Conservation (phyloP, 2,888 invertebrate genomes). For the Stramonita haemastoma region DNA sequence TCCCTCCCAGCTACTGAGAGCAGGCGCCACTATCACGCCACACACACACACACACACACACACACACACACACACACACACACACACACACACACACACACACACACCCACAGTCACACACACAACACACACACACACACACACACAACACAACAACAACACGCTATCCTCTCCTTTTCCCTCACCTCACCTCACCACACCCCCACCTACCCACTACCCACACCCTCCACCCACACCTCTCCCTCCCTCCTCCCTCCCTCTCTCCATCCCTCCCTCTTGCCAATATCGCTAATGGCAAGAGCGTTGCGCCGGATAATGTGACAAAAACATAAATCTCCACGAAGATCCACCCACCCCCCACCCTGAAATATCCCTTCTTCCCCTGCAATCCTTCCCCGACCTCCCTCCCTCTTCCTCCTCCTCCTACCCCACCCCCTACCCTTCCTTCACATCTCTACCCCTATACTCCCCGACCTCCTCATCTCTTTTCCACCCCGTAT, state of each 20-base stretch:
- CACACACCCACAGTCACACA: background rate
- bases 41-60: too few relatives aligned
- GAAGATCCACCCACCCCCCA: background rate
- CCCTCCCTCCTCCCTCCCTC: background rate
- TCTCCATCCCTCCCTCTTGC: background rate
- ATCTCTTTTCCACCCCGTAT: background rate
- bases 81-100: constrained; percentile 6
- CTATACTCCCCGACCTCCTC: background rate
- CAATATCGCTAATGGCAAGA: constrained; percentile 32
- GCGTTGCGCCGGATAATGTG: constrained; percentile 22
- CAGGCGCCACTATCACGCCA: too few relatives aligned
- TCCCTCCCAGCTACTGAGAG: too few relatives aligned
- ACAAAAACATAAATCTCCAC: constrained; percentile 30
- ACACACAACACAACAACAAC: background rate
- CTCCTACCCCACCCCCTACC: background rate
- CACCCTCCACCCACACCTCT: background rate
- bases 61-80: too few relatives aligned
- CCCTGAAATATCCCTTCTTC: background rate
- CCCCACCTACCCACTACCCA: background rate
- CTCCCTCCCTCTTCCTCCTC: background rate
- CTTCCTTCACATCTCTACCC: background rate
- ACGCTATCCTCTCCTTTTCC: background rate
- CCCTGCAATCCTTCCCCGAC: background rate
- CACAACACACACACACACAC: background rate
- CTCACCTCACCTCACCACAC: background rate